Base-by-base conservation (phyloP, 2,113 vertebrate species). In the Empidonax alnorum region DNA sequence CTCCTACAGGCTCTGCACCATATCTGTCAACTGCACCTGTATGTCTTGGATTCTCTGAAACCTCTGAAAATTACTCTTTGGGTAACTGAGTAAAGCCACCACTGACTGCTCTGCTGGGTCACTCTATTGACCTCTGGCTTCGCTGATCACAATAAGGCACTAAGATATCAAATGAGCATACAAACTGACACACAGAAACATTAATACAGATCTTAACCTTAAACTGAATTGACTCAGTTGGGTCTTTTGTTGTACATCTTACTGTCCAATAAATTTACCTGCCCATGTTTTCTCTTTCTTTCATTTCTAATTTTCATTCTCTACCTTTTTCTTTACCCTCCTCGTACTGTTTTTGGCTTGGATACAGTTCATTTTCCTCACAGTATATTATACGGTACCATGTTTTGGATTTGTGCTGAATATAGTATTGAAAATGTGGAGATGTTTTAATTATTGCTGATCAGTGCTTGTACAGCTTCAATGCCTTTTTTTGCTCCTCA, bases 381-480 rank as follows among this genome's bases (percentile, higher is more conserved):
- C 9, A 27, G 24, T 20, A 42, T 15, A 11, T 46, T 56, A 16
- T 17, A 56, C 6, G 2, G 18, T n/a, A 8, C 11, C 77, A 4
- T 68, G 12, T 9, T 56, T 87, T 53, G 14, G 14, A 52, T 73
- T 73, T 69, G 7, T 87, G 30, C 33, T 61, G 63, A 65, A 89
- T 76, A 49, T 0, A 7, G 20, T 58, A n/a, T 12, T 87, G 41
- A 81, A 77, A 84, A 22, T 20, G 33, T 2, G 41, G 6, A 7
- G 28, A 55, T 73, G 23, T 20, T 87, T 68, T 50, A 22, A 11
- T 35, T 68, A 33, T 37, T 76, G 20, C 22, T 72, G 53, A 73
- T 8, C 6, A 50, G 35, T 2, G 2, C 28, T 84, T 66, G 30
- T 12, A 39, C 10, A 74, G 7, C 0, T 2, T 41, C 6, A 39